Evolutionary conservation across 2,888 invertebrate species (phyloP), one percentile per base, ranked within the genome.

Genomic region (Cistogaster globosa): DNA sequence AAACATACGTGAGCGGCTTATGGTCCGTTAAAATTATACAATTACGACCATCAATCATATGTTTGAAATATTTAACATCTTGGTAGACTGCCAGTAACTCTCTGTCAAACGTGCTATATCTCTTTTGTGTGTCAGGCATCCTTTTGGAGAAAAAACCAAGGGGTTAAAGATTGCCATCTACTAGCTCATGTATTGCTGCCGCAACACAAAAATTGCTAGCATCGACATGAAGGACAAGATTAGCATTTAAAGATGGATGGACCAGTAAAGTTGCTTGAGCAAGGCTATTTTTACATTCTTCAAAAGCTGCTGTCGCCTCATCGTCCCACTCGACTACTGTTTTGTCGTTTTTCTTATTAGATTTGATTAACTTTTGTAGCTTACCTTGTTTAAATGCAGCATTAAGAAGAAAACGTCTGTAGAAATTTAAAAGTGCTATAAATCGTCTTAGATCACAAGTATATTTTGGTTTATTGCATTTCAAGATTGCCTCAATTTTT

Each of bases 221-320:
- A n/a, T n/a, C n/a, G n/a, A n/a, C n/a, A n/a, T n/a, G n/a, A n/a
- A n/a, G n/a, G n/a, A n/a, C 42, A 22, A 2, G 16, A 45, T 51
- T 18, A 18, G 51, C 51, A 51, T 51, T 51, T 18, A 9, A 18
- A 18, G 51, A 51, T 3, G 51, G 51, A 51, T 51, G 51, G 3
- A 18, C 51, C 18, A 51, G 51, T 18, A 51, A 18, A n/a, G 51
- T 18, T 51, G 51, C 51, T 51, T 51, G 18, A 18, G 51, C 51
- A 9, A 51, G 51, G 51, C n/a, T 51, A 4, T 18, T 51, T 51
- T 9, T 87, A 48, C 82, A 86, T 74, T 84, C 72, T 7, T 80
- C 68, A 69, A 86, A 85, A 48, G 86, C 86, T 9, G 55, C 55
- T 12, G 42, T 60, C n/a, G 81, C 67, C n/a, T 86, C 83, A 5